Conservation (phyloP, 2,797 vertebrate species). For the Balearica regulorum region DNA sequence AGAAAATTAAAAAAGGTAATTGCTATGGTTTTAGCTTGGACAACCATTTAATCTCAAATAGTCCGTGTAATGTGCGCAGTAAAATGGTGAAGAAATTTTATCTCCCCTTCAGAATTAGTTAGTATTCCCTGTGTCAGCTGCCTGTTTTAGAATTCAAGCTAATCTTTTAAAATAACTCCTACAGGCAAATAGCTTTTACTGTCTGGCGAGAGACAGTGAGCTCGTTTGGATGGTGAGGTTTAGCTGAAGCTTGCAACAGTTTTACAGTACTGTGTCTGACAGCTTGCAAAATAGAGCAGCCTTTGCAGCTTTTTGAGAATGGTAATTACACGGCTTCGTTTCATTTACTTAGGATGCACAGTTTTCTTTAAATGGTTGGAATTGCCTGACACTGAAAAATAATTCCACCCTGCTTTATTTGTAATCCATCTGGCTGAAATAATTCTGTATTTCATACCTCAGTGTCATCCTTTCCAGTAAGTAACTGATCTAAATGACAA, state of each 20-base stretch:
- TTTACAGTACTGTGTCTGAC: not conserved
- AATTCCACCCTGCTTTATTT: not conserved
- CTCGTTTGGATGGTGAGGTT: not conserved
- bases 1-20: not conserved
- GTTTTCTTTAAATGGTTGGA: slow-evolving; percentile 9
- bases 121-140: not conserved
- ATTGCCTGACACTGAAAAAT: not conserved
- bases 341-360: not conserved
- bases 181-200: not conserved
- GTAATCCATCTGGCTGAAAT: not conserved
- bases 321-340: not conserved
- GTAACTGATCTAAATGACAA: not conserved
- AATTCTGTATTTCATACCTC: not conserved
- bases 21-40: not conserved
- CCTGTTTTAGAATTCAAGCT: not conserved
- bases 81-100: not conserved
- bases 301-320: not conserved
- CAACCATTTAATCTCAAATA: not conserved
- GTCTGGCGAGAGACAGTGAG: not conserved
- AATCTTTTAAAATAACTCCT: not conserved
- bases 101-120: not conserved
- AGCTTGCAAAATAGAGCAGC: slow-evolving; percentile 1
- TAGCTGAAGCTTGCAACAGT: not conserved
- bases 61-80: not conserved
- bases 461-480: not conserved